These are phyloP conservation scores for Operophtera brumata DNA, from an alignment of 2,888 invertebrate genomes.

Conservation along the genomic window DNA sequence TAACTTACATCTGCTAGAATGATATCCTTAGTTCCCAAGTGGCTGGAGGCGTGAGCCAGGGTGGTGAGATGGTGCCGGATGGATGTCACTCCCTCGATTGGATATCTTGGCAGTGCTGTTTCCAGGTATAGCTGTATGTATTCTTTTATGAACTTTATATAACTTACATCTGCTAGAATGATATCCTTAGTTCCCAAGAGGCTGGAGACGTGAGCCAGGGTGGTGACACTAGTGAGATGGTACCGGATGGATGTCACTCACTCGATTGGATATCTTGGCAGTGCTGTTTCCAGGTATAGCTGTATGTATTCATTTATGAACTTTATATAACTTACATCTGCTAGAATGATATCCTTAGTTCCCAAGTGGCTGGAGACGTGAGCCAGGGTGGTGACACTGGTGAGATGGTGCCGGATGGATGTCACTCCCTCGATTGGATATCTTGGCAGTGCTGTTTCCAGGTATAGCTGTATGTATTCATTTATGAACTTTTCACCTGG, in stretches of 20 bases:
- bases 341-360: slow-evolving; percentile 89
- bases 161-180: slow-evolving; percentile 87
- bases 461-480: slow-evolving; percentile 83
- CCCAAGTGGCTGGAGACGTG: slow-evolving; percentile 89
- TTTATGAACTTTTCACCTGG: slow-evolving; percentile 83
- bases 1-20: slow-evolving; percentile 88
- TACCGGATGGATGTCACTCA: slow-evolving; percentile 85
- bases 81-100: slow-evolving; percentile 86
- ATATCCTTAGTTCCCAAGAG: slow-evolving; percentile 92
- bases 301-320: slow-evolving; percentile 83
- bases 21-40: slow-evolving; percentile 91
- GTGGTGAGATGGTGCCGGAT: slow-evolving; percentile 84
- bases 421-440: slow-evolving; percentile 89
- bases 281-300: slow-evolving; percentile 84
- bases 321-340: slow-evolving; percentile 87
- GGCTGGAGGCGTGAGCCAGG: slow-evolving; percentile 84
- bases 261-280: slow-evolving; percentile 88
- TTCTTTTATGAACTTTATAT: slow-evolving; percentile 81
- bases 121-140: slow-evolving; percentile 86
- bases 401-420: slow-evolving; percentile 83
- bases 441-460: slow-evolving; percentile 85
- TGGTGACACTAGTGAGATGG: slow-evolving; percentile 83
- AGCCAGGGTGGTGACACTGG: slow-evolving; percentile 83
- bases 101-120: slow-evolving; percentile 85
- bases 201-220: slow-evolving; percentile 85